Evolutionary conservation across 2,113 vertebrate species (phyloP), one percentile per base, ranked within the genome.

Genomic region (Clinocottus analis): DNA sequence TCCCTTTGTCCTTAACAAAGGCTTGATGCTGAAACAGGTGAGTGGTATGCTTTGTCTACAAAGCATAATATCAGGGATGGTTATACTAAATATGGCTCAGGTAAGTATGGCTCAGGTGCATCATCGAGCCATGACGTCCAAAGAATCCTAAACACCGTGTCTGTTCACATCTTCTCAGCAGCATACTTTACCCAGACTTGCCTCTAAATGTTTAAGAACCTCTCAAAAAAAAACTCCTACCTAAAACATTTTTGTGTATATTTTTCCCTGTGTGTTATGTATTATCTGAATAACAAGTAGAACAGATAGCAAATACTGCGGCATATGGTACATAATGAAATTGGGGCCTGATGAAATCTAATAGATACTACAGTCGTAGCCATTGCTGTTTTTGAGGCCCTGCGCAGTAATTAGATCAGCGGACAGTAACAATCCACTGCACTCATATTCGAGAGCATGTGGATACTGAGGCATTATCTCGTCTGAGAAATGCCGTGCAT

Each of bases 371-470:
- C 29, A 55, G 64, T 35, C 59, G 45, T 49, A 74, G 58, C 51
- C 61, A 70, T 49, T 49, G 19, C 12, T 62, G 55, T 83, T 85
- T 73, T 37, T 45, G 55, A 29, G 33, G 49, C 31, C 31, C 21
- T 39, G 37, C 39, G 25, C 56, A 19, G 59, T 76, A 85, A 87
- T 71, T 51, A 16, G 65, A 81, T 85, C 60, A 84, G 55, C n/a
- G 67, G 62, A 70, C 64, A 37, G 31, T 55, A 39, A 72, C 31
- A n/a, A 60, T 66, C 61, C 72, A 41, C 35, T 55, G 27, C 17
- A 29, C 43, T 45, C 16, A n/a, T 31, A 67, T 51, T 2, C 6
- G 64, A 14, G 21, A 58, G 51, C 12, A 14, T 27, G 12, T 6
- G 7, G 47, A 67, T 58, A 41, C 63, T n/a, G 19, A 59, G 25